Evolutionary conservation across 2,888 invertebrate species (phyloP), one percentile per base, ranked within the genome.

Genomic region (Pasiphila rectangulata): DNA sequence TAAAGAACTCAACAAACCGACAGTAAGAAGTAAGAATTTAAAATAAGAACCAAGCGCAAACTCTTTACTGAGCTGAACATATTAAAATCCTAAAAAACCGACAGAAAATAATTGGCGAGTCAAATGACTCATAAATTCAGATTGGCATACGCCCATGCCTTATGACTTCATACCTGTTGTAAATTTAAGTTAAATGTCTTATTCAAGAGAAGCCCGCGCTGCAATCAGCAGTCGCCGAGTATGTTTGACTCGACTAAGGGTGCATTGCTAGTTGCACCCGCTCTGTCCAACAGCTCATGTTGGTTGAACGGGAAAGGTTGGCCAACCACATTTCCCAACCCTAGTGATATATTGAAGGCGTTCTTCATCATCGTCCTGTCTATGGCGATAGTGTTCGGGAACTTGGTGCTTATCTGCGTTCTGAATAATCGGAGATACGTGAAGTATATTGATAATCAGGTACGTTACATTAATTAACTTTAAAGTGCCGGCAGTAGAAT

Each of bases 361-460:
- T 85, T 94, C 54, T 90, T 96, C 62, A 94, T 96, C 64, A 90
- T 96, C 51, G 81, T 93, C 2, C 85, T 96, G 51, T 94, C 95
- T 24, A 90, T 94, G 73, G 94, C 94, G 24, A 95, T 96, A 55
- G 92, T 96, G 27, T 92, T 93, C 20, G 94, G 95, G 29, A 96
- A 96, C 74, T 89, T 94, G 35, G 87, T 95, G 51, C 91, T 96
- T 17, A 95, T 96, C 59, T 92, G 95, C 63, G 95, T 96, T 36
- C 92, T 96, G 67, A 96, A 96, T 80, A 95, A 94, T 78, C 90
- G 95, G 39, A 90, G 94, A 54, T 95, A 95, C 76, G 92, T 94
- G 67, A 94, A 95, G 70, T 95, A 95, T 72, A 95, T 96, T 64
- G 95, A 95, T 73, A 94, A 95, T 64, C 96, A 96, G 94, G 96